A percentile compares a stretch with the other conserved stretches of the same genome.
Evolutionary conservation across 2,888 invertebrate species (phyloP).

Genomic region (Linyphia triangularis): DNA sequence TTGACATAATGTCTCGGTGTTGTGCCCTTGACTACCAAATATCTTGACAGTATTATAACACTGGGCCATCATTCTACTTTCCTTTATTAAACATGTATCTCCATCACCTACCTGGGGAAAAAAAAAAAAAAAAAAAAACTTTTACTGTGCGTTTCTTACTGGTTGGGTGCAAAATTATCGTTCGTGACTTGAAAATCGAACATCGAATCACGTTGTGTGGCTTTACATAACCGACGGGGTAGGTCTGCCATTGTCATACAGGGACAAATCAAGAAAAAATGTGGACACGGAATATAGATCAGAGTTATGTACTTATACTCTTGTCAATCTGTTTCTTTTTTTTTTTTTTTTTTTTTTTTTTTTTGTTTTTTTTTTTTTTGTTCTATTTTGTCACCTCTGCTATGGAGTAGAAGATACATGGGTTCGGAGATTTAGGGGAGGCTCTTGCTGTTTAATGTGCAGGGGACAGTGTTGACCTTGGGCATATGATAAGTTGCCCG

Average conservation of each 20-base stretch:
- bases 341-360: not conserved
- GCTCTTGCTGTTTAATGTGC: conserved; percentile 32
- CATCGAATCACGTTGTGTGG: conserved; percentile 43
- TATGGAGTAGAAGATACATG: conserved; percentile 29
- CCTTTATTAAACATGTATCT: conserved; percentile 12
- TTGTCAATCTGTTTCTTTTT: not conserved
- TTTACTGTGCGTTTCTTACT: not conserved
- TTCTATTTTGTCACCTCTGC: conserved; percentile 4
- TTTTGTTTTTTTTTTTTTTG: no score
- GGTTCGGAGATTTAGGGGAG: conserved; percentile 59
- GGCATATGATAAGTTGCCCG: conserved; percentile 33
- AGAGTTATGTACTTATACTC: not conserved
- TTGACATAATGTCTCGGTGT: conserved; percentile 10
- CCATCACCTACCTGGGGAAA: no score
- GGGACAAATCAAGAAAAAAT: not conserved
- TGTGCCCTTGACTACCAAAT: conserved; percentile 42
- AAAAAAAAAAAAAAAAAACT: not conserved
- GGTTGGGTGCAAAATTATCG: not conserved
- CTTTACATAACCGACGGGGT: conserved; percentile 35
- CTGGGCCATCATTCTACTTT: not conserved
- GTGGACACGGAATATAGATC: conserved; percentile 43
- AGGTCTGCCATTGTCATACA: conserved; percentile 44
- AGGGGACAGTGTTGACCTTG: conserved; percentile 36
- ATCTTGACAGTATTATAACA: conserved; percentile 34
- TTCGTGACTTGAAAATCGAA: not conserved